phyloP scores from a whole-genome alignment of 2,888 invertebrate species.

The Parnassius smintheus region DNA sequence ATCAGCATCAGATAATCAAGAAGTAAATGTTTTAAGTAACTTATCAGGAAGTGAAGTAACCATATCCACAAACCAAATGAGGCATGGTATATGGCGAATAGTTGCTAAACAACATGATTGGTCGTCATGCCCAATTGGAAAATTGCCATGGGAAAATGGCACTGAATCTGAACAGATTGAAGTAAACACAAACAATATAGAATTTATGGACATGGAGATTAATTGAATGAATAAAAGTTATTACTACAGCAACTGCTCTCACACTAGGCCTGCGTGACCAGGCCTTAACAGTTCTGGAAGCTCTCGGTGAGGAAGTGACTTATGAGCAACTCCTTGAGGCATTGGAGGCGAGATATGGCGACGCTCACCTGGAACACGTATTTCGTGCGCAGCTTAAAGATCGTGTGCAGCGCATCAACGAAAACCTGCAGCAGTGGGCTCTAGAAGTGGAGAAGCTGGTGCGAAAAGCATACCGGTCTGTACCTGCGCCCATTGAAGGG shows the following conservation, averaged over 20 bases:
- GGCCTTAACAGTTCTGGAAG: too few species aligned
- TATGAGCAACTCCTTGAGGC: too few species aligned
- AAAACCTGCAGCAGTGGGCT: too few species aligned
- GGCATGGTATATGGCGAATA: conserved; percentile 56
- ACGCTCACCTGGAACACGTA: too few species aligned
- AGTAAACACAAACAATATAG: conserved; percentile 6
- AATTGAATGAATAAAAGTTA: conserved; percentile 38
- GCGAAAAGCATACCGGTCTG: too few species aligned
- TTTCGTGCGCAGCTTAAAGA: too few species aligned
- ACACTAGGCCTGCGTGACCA: too few species aligned
- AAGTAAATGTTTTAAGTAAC: neutral
- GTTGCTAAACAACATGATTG: conserved; percentile 57
- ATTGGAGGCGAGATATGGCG: too few species aligned
- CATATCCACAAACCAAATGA: neutral
- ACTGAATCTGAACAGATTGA: conserved; percentile 27
- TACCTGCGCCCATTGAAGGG: too few species aligned
- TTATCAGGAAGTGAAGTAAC: neutral
- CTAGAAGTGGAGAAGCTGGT: too few species aligned
- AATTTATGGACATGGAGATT: conserved; percentile 26
- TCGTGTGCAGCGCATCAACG: too few species aligned
- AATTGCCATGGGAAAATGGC: conserved; percentile 69
- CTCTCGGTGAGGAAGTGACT: too few species aligned
- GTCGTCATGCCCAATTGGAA: conserved; percentile 74
- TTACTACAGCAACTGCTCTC: conserved; percentile 72
- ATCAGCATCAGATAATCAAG: neutral